Evolutionary conservation across 2,888 invertebrate species (phyloP), one percentile per base, ranked within the genome.

Genomic region (Trachelus iudaicus): DNA sequence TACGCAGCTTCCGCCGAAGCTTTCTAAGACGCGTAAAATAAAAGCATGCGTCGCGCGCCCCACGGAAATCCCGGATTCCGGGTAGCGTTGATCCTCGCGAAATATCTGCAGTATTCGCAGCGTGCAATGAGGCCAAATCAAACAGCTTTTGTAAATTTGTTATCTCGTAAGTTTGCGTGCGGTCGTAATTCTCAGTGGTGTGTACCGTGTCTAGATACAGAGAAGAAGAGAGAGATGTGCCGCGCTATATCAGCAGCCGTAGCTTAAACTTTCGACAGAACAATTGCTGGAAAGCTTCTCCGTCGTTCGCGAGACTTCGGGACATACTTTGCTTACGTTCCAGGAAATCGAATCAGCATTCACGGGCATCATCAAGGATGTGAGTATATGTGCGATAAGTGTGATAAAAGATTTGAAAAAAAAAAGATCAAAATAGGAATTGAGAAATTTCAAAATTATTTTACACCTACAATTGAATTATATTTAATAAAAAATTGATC

Each of bases 141-240:
- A 77, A 77, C 77, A 75, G 74, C 30, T 34, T 69, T 73, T 69
- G 77, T 40, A 77, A 77, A 77, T 77, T 77, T 77, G 77, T 75
- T 77, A 77, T 75, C 77, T 74, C 69, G 75, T 74, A 75, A 74
- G 69, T 71, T 74, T 40, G 76, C 69, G 75, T 69, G 69, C 74
- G 69, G 75, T 77, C 75, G 71, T 77, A 77, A 75, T 77, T 77
- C 77, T 77, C 69, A n/a, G 40, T 31, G 40, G 68, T 69, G 68
- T 77, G 75, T 75, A 77, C 77, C 68, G 73, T 33, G 71, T 31
- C n/a, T 71, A 71, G 13, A 71, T 71, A 71, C 71, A 33, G n/a
- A 56, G 15, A 15, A 23, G 23, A 23, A 56, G 56, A 56, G 56
- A 56, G 56, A 56, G 23, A 2, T 1, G 56, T 2, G 2, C 56